A percentile compares a stretch with the other conserved stretches of the same genome.
Conservation (phyloP, 1,140 invertebrate genomes). For the Rhopalosiphum padi region DNA sequence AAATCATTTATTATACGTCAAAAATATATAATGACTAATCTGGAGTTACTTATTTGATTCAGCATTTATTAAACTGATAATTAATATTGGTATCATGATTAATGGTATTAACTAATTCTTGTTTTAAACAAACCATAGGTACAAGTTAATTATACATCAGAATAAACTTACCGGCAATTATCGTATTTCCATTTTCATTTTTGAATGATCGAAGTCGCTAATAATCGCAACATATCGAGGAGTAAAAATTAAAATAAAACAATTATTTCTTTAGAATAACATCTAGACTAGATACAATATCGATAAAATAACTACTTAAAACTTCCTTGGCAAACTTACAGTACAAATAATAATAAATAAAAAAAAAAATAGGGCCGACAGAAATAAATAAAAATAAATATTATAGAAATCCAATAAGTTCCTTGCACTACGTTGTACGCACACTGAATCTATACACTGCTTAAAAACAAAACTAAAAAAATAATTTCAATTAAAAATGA, state of each 20-base stretch:
- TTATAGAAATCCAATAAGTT: neutral
- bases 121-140: neutral
- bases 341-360: neutral
- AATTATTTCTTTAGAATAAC: neutral
- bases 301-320: neutral
- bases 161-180: neutral
- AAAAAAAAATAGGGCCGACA: neutral
- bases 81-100: neutral
- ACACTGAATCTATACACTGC: neutral
- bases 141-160: neutral
- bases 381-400: neutral
- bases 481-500: constrained; percentile 1
- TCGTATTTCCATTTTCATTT: neutral
- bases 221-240: neutral
- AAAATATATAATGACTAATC: neutral
- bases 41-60: neutral
- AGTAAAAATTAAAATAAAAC: neutral
- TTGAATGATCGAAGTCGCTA: rapidly evolving
- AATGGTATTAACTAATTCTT: neutral
- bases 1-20: neutral
- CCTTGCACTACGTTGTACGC: neutral
- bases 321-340: neutral
- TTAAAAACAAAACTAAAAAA: neutral
- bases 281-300: neutral
- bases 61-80: neutral